phyloP scores from a whole-genome alignment of 1,140 invertebrate species.

The Phymorhynchus buccinoides region DNA sequence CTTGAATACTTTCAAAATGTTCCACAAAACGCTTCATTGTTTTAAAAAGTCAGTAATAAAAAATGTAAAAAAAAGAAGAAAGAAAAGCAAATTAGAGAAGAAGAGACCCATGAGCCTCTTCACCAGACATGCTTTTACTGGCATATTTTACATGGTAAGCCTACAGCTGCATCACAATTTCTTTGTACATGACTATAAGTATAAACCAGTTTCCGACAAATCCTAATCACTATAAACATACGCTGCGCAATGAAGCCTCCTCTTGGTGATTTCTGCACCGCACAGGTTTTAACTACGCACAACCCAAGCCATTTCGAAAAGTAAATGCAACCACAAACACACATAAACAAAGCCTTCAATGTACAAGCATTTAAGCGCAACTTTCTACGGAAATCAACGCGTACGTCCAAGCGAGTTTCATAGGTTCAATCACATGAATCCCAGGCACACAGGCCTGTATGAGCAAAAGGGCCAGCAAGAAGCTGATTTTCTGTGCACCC shows the following conservation, averaged over 20 bases:
- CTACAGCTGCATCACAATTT: too few species aligned
- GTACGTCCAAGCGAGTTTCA: background rate
- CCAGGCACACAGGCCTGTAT: background rate
- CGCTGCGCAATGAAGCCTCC: background rate
- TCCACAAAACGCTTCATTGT: background rate
- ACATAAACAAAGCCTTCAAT: background rate
- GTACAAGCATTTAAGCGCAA: background rate
- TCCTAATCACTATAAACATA: too few species aligned
- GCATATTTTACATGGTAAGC: too few species aligned
- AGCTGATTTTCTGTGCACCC: background rate
- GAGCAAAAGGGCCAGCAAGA: background rate
- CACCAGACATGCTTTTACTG: too few species aligned
- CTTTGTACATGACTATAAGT: too few species aligned
- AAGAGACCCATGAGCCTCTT: too few species aligned
- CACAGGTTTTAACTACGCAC: background rate
- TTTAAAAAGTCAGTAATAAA: background rate
- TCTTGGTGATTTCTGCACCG: background rate
- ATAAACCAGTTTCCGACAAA: too few species aligned
- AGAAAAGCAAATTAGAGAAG: too few species aligned
- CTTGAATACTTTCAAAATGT: background rate
- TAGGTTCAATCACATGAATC: slow-evolving; percentile 7
- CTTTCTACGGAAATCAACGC: background rate
- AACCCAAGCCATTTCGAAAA: background rate
- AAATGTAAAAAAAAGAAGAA: background rate
- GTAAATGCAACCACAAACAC: background rate